Base-by-base conservation (phyloP, 2,797 vertebrate species). In the Pseudomugil gertrudae region DNA sequence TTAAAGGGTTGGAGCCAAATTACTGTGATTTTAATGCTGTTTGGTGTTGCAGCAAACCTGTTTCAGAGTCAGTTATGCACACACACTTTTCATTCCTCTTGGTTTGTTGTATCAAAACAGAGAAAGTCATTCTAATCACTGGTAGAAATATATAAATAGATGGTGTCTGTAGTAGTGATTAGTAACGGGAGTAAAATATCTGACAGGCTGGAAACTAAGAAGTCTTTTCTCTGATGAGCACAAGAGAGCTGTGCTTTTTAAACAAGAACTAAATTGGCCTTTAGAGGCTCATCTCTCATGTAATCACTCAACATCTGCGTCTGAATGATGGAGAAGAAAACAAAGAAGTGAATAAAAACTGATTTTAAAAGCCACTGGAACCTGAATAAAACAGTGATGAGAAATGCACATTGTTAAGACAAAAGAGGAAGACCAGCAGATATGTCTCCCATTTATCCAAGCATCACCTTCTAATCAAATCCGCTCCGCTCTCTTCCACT, bases 231-330 rank as follows among this genome's bases (percentile, higher is more conserved):
- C 71, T 58, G 69, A 77, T 62, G 66, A 79, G 73, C 63, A 60
- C 61, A 27, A 35, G 69, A 76, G 63, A 80, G 69, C 69, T 54
- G 69, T 35, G 57, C 59, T 76, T 77, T 74, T 84, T 72, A 76
- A 81, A 84, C 61, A 73, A 72, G 88, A 82, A 90, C 66, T 80
- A 76, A 69, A 68, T 43, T 85, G 85, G 78, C 80, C 78, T 82
- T 88, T 81, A 78, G 75, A 69, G 55, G 66, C 52, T 48, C 27
- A 47, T 74, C 69, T 70, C 26, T 23, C 14, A 52, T 65, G 32
- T 72, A 75, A 82, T 83, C 63, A 78, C 64, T 83, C 40, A 68
- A 68, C 53, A 57, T 11, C 7, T 53, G 67, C 27, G 7, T 51
- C 53, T 59, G 48, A 50, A 17, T 53, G 36, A 38, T 17, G 36